Evolutionary conservation across 2,888 invertebrate species (phyloP).

Genomic region (Scelioninae gen. 1): DNA sequence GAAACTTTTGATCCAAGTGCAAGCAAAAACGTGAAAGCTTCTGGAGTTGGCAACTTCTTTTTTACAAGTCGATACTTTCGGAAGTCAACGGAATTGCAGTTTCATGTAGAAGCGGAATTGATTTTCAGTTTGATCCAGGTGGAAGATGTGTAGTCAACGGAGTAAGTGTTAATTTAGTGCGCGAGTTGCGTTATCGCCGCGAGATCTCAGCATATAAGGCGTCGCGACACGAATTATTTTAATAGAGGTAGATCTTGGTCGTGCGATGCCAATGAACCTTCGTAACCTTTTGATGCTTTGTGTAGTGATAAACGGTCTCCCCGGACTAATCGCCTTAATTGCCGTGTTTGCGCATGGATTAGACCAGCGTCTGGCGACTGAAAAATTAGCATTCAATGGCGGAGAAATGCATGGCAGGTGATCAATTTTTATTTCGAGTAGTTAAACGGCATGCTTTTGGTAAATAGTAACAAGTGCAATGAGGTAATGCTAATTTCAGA

Average conservation of each 20-base stretch:
- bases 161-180: slow-evolving; percentile 24
- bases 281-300: slow-evolving; percentile 58
- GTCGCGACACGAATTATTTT: slow-evolving; percentile 61
- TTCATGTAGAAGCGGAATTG: not conserved
- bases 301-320: slow-evolving; percentile 47
- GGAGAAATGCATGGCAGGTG: slow-evolving; percentile 6
- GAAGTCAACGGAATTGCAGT: not conserved
- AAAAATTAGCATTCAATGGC: slow-evolving; percentile 38
- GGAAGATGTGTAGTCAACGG: slow-evolving; percentile 19
- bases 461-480: not conserved
- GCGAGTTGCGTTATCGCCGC: slow-evolving; percentile 34
- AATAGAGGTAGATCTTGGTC: slow-evolving; percentile 57
- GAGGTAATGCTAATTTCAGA: no score
- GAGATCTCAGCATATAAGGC: slow-evolving; percentile 36
- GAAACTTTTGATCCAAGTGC: not conserved
- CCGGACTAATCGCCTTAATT: slow-evolving; percentile 50
- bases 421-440: no score
- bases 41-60: no score
- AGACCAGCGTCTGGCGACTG: slow-evolving; percentile 2
- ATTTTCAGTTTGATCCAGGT: not conserved
- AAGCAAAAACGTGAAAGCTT: not conserved
- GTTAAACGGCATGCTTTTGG: not conserved
- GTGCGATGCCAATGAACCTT: slow-evolving; percentile 60
- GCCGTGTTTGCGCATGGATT: slow-evolving; percentile 52
- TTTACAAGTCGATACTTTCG: slow-evolving; percentile 9